Evolutionary conservation across 2,888 invertebrate genomes (phyloP), one percentile per base, ranked within the genome.

Genomic region (Folsomia manolachei): DNA sequence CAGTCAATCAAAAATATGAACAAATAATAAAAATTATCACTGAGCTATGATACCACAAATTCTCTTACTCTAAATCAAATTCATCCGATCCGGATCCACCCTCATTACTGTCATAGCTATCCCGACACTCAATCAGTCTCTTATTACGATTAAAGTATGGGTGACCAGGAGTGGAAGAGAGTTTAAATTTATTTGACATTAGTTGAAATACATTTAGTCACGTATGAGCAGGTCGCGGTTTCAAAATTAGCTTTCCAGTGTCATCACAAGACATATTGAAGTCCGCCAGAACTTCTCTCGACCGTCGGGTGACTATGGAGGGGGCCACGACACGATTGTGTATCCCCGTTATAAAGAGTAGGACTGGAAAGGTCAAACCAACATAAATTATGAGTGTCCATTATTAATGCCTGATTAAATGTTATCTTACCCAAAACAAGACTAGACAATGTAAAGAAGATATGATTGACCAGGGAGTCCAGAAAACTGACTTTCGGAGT

Each of bases 201-300:
- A 63, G 27, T 27, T 63, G 63, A 27, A 63, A 27, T 26, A 63
- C n/a, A 63, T 63, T 63, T 63, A 63, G 75, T 77, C 75, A 79
- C 65, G 79, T 77, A 70, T 77, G 78, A 2, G 86, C 88, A 60
- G 94, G 94, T 73, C 94, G 85, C 1, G 96, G 97, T 84, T 95
- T 95, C 51, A 97, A 86, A 82, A 97, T 97, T 65, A 97, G 87
- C 85, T 96, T 96, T 72, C 97, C 97, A 27, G 95, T 95, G 83
- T 97, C 96, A 83, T 97, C 97, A 85, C 97, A 97, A 25, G 95
- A 95, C 96, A 97, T 97, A 85, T 97, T 97, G 84, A 96, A 97
- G 85, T 97, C 97, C 61, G 91, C 90, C 69, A 97, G 87, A 1
- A 97, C 96, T 67, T 90, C 90, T 73, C 97, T 87, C 62, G 95